Evolutionary conservation across 1,140 invertebrate species (phyloP), one percentile per base, ranked within the genome.

Genomic region (Notospermus geniculatus): DNA sequence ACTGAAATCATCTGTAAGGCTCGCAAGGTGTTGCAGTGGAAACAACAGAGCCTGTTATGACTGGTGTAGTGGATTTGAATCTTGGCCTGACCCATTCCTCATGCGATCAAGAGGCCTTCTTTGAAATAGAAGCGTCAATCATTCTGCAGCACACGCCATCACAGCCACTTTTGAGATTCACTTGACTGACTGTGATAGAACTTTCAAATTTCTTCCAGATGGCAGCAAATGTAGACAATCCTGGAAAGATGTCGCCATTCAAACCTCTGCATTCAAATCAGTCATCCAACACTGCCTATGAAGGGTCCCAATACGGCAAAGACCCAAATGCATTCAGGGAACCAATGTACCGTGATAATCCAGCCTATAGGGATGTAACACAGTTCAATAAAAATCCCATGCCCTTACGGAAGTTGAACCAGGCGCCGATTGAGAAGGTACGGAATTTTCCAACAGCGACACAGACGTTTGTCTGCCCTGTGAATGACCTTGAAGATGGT

Each of bases 401-500:
- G 19, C 62, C 68, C 25, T 29, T 73, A 11, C 52, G 67, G 19
- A 71, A 73, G 58, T 36, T 64, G 53, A 65, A 68, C 9, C 67
- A 74, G 50, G 71, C 72, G 39, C 72, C 72, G 22, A 64, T 68
- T 54, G 72, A 75, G 57, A 72, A 71, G 66, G 74, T 74, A 66
- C 22, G 54, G 23, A 50, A 9, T 22, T 50, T 50, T 50, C 32
- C 32, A 15, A 36, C 32, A 15, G 32, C 32, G 15, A 36, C 32
- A 15, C 32, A 36, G 32, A 36, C 32, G 32, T 36, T 36, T 36
- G 32, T 36, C 32, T 36, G 32, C 32, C 32, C 32, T 36, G 32
- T 36, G 32, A 36, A 15, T 36, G 32, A 36, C 32, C 32, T 36
- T 36, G 32, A 36, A 7, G 32, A 36, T 7, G 32, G 32, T 36